A percentile compares a stretch with the other conserved stretches of the same genome.
These are phyloP conservation scores for Parazoanthus swiftii DNA, from an alignment of 92 coral and sea anemone genomes.

Conservation along the genomic window DNA sequence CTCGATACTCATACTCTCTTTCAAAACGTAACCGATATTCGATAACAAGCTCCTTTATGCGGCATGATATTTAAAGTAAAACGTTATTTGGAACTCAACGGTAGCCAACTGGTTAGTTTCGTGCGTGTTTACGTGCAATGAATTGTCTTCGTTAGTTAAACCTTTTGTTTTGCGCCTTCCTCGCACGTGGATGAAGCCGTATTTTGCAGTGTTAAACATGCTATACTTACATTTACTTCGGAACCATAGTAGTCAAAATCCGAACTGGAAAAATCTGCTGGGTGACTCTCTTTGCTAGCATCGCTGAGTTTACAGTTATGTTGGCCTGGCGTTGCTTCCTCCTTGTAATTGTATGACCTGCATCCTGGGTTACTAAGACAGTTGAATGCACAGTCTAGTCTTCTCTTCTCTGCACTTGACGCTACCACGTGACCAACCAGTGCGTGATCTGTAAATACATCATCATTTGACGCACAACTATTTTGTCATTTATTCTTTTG, in stretches of 20 bases:
- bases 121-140: too few relatives aligned
- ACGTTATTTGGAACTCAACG: too few relatives aligned
- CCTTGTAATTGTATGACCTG: constrained; percentile 30
- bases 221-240: not conserved
- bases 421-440: constrained; percentile 1
- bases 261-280: constrained; percentile 7
- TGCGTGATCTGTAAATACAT: not conserved
- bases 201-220: too few relatives aligned
- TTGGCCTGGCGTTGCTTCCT: not conserved
- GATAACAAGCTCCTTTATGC: too few relatives aligned
- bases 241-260: constrained; percentile 7
- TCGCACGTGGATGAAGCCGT: too few relatives aligned
- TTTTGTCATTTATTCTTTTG: too few relatives aligned
- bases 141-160: too few relatives aligned
- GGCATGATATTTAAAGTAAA: too few relatives aligned
- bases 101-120: too few relatives aligned
- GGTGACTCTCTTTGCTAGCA: constrained; percentile 15
- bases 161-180: too few relatives aligned
- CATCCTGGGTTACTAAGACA: constrained; percentile 22
- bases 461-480: not conserved
- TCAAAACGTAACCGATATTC: too few relatives aligned
- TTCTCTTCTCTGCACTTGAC: not conserved
- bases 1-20: too few relatives aligned
- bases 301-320: constrained; percentile 16
- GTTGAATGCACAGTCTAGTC: constrained; percentile 16